Conservation (phyloP, 2,113 vertebrate genomes). For the Halcyon senegalensis region DNA sequence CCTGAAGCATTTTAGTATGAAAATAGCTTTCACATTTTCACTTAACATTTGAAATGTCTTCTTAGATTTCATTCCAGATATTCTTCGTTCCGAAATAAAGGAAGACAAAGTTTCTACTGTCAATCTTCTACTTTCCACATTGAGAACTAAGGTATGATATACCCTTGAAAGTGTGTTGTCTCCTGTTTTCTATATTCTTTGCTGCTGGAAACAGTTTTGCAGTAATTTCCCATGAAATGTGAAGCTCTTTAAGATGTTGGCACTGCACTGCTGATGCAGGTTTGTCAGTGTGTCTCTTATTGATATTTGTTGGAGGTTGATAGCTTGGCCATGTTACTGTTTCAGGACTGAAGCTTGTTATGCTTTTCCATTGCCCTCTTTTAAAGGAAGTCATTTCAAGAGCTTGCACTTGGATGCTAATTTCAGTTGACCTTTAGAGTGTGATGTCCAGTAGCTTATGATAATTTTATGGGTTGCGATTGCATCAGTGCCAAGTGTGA, state of each 20-base stretch:
- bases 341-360: not conserved
- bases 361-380: not conserved
- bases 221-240: not conserved
- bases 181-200: not conserved
- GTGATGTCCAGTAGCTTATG: not conserved
- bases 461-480: not conserved
- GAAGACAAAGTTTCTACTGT: constrained; percentile 90
- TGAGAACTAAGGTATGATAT: constrained; percentile 83
- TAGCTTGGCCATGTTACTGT: not conserved
- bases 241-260: not conserved
- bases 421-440: not conserved
- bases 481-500: not conserved
- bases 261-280: not conserved
- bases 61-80: constrained; percentile 89
- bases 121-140: constrained; percentile 87
- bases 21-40: not conserved
- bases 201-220: not conserved
- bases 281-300: not conserved
- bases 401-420: not conserved
- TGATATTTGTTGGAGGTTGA: not conserved
- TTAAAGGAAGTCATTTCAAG: not conserved
- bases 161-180: not conserved
- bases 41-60: constrained; percentile 44
- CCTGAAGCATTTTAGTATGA: not conserved
- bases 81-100: constrained; percentile 86